Percentiles rank a stretch among this genome's conserved stretches.
phyloP scores from a whole-genome alignment of 2,888 invertebrate genomes.

The Corythucha ciliata region DNA sequence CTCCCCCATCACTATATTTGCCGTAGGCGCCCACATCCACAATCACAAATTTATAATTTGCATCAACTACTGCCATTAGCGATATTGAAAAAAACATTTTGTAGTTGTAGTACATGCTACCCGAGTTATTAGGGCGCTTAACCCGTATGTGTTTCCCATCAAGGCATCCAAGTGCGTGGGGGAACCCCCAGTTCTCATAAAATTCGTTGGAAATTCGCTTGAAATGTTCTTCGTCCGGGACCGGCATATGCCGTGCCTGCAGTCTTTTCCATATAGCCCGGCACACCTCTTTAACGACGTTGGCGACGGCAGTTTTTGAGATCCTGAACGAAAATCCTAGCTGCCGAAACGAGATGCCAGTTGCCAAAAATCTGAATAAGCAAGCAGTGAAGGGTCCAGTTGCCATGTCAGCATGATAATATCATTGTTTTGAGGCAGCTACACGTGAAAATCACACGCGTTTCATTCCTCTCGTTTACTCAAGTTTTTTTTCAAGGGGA shows the following conservation, averaged over 20 bases:
- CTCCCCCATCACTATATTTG: constrained; percentile 8
- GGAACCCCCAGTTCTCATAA: constrained; percentile 1
- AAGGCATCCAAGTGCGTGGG: not conserved
- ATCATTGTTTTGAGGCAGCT: too few relatives aligned
- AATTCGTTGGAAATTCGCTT: not conserved
- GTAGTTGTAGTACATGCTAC: constrained; percentile 4
- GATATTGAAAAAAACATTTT: constrained; percentile 1
- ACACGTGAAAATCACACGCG: too few relatives aligned
- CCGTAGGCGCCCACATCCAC: not conserved
- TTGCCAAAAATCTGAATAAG: constrained; percentile 4
- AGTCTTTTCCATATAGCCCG: not conserved
- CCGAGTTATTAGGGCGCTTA: not conserved
- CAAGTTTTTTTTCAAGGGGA: too few relatives aligned
- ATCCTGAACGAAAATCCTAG: constrained; percentile 11
- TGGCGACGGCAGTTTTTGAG: constrained; percentile 1
- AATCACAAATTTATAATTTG: constrained; percentile 5
- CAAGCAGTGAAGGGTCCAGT: too few relatives aligned
- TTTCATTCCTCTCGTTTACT: too few relatives aligned
- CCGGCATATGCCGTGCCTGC: not conserved
- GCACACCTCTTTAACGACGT: constrained; percentile 1
- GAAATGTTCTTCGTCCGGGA: not conserved
- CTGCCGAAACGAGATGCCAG: constrained; percentile 4
- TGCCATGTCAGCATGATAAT: too few relatives aligned
- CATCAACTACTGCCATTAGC: constrained; percentile 8
- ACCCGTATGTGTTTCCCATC: constrained; percentile 5